Evolutionary conservation across 2,888 invertebrate species (phyloP).

Genomic region (Drosophila macrothrix): DNA sequence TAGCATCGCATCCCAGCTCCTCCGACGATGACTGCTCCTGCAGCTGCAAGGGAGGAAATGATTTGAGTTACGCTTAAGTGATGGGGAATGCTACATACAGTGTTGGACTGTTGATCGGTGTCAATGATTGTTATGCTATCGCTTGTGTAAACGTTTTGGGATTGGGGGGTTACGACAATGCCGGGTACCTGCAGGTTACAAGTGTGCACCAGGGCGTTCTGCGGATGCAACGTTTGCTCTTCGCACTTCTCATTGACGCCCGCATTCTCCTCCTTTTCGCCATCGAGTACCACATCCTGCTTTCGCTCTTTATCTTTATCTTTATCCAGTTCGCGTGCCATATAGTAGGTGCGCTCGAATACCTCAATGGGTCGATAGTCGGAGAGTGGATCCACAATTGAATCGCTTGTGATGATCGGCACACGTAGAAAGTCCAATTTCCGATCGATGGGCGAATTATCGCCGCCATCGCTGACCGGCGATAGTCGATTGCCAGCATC

Average conservation of each 20-base stretch:
- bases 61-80: background rate
- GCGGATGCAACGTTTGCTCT: slow-evolving; percentile 13
- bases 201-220: slow-evolving; percentile 64
- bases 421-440: slow-evolving; percentile 81
- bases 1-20: slow-evolving; percentile 82
- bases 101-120: slow-evolving; percentile 85
- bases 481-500: slow-evolving; percentile 79
- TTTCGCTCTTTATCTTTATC: slow-evolving; percentile 71
- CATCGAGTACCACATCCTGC: slow-evolving; percentile 18
- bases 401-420: slow-evolving; percentile 79
- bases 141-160: slow-evolving; percentile 84
- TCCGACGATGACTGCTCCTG: slow-evolving; percentile 84
- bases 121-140: slow-evolving; percentile 89
- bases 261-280: slow-evolving; percentile 56
- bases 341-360: slow-evolving; percentile 84
- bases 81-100: slow-evolving; percentile 63
- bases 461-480: slow-evolving; percentile 63
- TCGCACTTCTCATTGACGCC: slow-evolving; percentile 40
- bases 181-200: slow-evolving; percentile 83
- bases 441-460: slow-evolving; percentile 69
- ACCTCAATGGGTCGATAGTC: slow-evolving; percentile 84
- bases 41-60: slow-evolving; percentile 15
- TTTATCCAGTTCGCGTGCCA: slow-evolving; percentile 78
- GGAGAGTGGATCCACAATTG: slow-evolving; percentile 82
- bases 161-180: slow-evolving; percentile 74